Evolutionary conservation across 2,888 invertebrate species (phyloP).

Genomic region (Dinocampus coccinellae): DNA sequence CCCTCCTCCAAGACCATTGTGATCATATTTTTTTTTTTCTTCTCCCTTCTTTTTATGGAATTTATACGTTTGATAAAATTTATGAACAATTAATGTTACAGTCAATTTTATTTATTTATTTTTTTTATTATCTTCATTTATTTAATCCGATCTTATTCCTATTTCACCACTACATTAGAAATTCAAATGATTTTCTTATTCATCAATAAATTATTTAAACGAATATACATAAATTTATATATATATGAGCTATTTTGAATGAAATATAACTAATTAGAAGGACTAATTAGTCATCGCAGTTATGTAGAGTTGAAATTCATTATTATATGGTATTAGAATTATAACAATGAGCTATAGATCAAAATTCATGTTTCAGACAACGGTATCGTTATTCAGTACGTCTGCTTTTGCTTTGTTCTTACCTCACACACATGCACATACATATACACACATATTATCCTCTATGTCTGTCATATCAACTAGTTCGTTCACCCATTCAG

Average conservation of each 20-base stretch:
- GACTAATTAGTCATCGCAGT: slow-evolving; percentile 13
- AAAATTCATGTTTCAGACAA: slow-evolving; percentile 23
- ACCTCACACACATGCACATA: too few relatives aligned
- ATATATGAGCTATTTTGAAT: not conserved
- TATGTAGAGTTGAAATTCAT: slow-evolving; percentile 1
- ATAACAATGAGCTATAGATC: slow-evolving; percentile 27
- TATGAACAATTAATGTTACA: not conserved
- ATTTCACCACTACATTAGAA: too few relatives aligned
- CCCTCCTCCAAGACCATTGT: not conserved
- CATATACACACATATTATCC: too few relatives aligned
- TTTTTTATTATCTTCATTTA: not conserved
- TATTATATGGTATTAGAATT: slow-evolving; percentile 15
- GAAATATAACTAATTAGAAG: slow-evolving; percentile 13
- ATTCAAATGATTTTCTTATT: too few relatives aligned
- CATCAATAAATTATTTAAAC: not conserved
- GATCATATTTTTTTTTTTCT: too few relatives aligned
- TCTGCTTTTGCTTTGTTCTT: too few relatives aligned
- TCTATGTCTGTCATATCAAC: not conserved
- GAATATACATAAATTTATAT: not conserved
- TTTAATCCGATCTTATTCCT: too few relatives aligned
- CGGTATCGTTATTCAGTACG: too few relatives aligned
- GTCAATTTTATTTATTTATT: not conserved
- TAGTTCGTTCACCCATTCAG: not conserved
- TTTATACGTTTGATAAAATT: not conserved
- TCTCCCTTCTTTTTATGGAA: not conserved